Evolutionary conservation across 2,113 vertebrate species (phyloP).

Genomic region (Gymnobelideus leadbeateri): DNA sequence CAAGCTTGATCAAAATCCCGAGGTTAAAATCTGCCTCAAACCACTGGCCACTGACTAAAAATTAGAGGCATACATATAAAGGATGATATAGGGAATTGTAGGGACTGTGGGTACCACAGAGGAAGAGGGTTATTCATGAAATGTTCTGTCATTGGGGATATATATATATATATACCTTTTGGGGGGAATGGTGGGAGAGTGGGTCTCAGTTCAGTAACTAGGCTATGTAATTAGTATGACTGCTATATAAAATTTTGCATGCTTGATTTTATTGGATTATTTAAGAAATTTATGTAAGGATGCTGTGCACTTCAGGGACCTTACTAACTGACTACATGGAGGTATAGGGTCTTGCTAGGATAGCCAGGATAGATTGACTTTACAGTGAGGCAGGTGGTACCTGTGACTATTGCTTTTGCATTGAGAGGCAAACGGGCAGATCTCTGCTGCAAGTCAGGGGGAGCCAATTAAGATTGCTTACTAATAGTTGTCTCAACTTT

Average conservation of each 20-base stretch:
- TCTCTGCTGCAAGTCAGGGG: background rate
- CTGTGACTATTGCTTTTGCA: background rate
- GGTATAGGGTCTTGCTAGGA: background rate
- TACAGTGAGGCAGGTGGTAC: background rate
- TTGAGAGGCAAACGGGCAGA: background rate
- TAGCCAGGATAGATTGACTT: background rate
- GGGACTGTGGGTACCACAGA: background rate
- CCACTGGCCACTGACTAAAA: slow-evolving; percentile 21
- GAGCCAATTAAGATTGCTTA: background rate
- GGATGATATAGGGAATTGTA: background rate
- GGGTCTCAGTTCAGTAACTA: background rate
- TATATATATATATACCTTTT: background rate
- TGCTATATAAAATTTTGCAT: background rate
- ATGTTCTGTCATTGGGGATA: slow-evolving; percentile 9
- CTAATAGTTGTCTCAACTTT: background rate
- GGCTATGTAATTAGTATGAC: background rate
- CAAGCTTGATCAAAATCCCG: slow-evolving; percentile 31
- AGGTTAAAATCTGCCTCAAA: background rate
- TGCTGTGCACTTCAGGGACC: background rate
- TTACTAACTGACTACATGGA: slow-evolving; percentile 29
- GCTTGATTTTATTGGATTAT: slow-evolving; percentile 11
- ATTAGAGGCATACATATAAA: slow-evolving; percentile 14
- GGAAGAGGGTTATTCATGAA: slow-evolving; percentile 45
- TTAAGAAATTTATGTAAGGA: slow-evolving; percentile 45
- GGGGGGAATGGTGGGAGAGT: background rate